Percentiles rank a stretch among this genome's conserved stretches.
phyloP scores from a whole-genome alignment of 1,140 invertebrate genomes.

The Gyrodactylus salaris region DNA sequence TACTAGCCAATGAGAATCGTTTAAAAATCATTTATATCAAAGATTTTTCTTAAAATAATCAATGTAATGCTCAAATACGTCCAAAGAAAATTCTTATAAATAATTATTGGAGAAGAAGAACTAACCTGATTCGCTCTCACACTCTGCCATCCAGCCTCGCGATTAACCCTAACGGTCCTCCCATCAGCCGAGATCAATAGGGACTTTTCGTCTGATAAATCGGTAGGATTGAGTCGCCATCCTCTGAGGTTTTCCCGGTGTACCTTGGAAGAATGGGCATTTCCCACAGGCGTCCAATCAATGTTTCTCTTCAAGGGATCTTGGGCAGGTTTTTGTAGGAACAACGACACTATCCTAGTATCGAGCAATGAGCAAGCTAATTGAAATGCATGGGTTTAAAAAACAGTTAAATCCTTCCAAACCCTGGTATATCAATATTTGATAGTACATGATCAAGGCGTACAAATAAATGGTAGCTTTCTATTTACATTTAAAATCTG shows the following conservation, averaged over 20 bases:
- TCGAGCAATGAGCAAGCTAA: not conserved
- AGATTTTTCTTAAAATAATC: too few relatives aligned
- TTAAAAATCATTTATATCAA: too few relatives aligned
- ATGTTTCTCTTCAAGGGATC: not conserved
- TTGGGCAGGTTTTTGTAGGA: not conserved
- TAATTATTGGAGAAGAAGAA: too few relatives aligned
- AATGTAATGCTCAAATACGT: too few relatives aligned
- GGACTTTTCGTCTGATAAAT: not conserved
- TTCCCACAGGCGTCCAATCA: not conserved
- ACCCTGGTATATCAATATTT: too few relatives aligned
- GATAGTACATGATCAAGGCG: too few relatives aligned
- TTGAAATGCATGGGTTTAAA: too few relatives aligned
- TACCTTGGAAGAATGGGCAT: not conserved
- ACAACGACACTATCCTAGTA: not conserved
- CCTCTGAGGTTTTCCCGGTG: not conserved
- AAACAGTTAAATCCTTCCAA: too few relatives aligned
- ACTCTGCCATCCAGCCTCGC: not conserved
- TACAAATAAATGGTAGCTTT: too few relatives aligned
- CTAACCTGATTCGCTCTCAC: not conserved
- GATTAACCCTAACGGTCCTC: not conserved
- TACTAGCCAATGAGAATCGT: too few relatives aligned
- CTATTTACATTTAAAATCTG: too few relatives aligned
- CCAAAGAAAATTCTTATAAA: too few relatives aligned
- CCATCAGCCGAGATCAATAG: not conserved
- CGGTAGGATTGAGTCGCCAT: not conserved